Evolutionary conservation across 2,797 vertebrate genomes (phyloP).

Genomic region (Phoxinus dragarum): DNA sequence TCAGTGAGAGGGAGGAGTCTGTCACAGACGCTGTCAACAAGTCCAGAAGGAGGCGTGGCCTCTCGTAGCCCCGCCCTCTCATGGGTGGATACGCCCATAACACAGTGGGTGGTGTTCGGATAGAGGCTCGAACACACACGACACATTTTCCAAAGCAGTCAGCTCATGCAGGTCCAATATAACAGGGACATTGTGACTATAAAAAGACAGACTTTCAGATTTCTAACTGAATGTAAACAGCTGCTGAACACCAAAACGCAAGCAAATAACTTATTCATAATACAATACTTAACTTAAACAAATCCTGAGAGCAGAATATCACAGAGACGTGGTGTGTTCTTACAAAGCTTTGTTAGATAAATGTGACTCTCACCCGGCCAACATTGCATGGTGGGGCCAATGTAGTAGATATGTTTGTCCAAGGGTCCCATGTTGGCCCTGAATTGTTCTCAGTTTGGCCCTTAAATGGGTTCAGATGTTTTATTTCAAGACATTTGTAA

Average conservation of each 20-base stretch:
- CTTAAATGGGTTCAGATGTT: too few species aligned
- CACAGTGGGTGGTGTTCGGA: neutral
- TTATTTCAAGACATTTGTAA: too few species aligned
- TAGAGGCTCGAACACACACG: neutral
- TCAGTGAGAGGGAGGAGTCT: conserved; percentile 21
- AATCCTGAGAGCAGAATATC: neutral
- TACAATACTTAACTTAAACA: neutral
- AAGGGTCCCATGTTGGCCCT: neutral
- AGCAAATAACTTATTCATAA: neutral
- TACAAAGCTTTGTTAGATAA: neutral
- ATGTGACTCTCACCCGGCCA: neutral
- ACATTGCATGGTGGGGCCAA: neutral
- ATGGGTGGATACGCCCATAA: conserved; percentile 23
- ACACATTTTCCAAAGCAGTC: conserved; percentile 35
- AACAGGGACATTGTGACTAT: neutral
- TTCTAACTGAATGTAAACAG: neutral
- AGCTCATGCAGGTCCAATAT: too few species aligned
- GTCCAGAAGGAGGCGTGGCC: neutral
- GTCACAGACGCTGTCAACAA: conserved; percentile 33
- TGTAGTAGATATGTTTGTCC: neutral
- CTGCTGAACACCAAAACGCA: neutral
- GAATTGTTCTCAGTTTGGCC: neutral
- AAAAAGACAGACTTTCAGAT: neutral
- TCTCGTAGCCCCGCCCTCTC: conserved; percentile 32
- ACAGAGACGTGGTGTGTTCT: neutral